Evolutionary conservation across 2,113 vertebrate genomes (phyloP).

Genomic region (Holacanthus passer): DNA sequence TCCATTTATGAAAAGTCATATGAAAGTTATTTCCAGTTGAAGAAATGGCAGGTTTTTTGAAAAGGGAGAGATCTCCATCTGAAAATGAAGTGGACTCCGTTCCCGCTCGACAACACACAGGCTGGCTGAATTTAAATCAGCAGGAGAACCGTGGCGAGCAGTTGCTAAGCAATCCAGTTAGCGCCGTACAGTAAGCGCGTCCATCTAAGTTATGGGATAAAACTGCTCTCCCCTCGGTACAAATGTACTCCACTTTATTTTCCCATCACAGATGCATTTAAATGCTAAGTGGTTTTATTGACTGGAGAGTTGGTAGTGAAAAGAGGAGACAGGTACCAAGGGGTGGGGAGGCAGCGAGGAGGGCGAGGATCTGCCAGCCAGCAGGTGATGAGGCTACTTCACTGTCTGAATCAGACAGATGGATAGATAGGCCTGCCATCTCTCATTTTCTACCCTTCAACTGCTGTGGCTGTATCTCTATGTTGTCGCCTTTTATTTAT

Average conservation of each 20-base stretch:
- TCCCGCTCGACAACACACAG: slow-evolving; percentile 49
- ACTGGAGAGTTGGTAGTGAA: slow-evolving; percentile 70
- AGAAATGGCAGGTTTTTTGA: slow-evolving; percentile 50
- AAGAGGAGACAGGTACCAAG: slow-evolving; percentile 63
- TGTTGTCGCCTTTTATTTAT: slow-evolving; percentile 47
- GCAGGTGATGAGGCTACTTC: slow-evolving; percentile 64
- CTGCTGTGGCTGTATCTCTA: slow-evolving; percentile 33
- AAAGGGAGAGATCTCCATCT: slow-evolving; percentile 61
- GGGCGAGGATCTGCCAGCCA: slow-evolving; percentile 43
- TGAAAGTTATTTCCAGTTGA: slow-evolving; percentile 58
- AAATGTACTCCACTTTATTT: slow-evolving; percentile 80
- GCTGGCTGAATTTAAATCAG: slow-evolving; percentile 72
- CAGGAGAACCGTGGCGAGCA: slow-evolving; percentile 50
- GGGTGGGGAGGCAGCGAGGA: slow-evolving; percentile 32
- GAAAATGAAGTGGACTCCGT: slow-evolving; percentile 67
- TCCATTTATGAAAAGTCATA: slow-evolving; percentile 62
- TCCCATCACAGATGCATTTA: slow-evolving; percentile 80
- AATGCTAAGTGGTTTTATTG: slow-evolving; percentile 83
- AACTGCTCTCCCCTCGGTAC: slow-evolving; percentile 64
- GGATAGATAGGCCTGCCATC: slow-evolving; percentile 59
- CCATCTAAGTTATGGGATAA: slow-evolving; percentile 73
- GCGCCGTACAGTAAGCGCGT: slow-evolving; percentile 67
- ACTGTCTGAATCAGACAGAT: slow-evolving; percentile 58
- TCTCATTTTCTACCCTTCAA: slow-evolving; percentile 68
- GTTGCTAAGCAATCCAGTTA: slow-evolving; percentile 80